These are phyloP conservation scores for Platysternon megacephalum DNA, from an alignment of 2,113 vertebrate genomes.

Conservation along the genomic window DNA sequence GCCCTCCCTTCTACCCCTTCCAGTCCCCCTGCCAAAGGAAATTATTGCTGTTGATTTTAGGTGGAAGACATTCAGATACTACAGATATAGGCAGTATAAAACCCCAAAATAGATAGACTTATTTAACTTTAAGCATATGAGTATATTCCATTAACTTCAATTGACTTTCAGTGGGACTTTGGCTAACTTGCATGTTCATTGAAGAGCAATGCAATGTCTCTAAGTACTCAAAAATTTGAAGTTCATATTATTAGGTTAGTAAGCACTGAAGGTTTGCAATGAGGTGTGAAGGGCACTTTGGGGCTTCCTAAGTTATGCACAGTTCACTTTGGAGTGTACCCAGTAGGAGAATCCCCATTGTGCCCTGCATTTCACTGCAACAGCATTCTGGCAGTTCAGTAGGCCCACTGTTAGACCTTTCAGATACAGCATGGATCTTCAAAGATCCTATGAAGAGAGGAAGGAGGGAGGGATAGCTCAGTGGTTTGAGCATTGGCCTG, in stretches of 20 bases:
- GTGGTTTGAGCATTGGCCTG: too few relatives aligned
- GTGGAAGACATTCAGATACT: neutral
- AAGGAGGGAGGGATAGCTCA: too few relatives aligned
- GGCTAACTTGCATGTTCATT: neutral
- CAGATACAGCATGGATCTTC: neutral
- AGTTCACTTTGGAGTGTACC: neutral
- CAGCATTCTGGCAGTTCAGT: neutral
- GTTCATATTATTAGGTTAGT: neutral
- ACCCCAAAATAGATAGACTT: neutral
- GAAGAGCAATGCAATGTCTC: neutral
- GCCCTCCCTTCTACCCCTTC: neutral
- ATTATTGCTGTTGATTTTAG: neutral
- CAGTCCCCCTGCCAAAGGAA: neutral
- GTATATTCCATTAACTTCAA: neutral
- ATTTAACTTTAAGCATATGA: neutral
- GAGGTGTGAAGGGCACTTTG: neutral
- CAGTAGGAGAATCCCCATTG: neutral
- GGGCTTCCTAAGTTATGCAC: neutral
- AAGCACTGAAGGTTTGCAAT: neutral
- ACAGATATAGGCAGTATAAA: neutral
- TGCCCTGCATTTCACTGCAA: neutral
- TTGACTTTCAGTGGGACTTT: neutral
- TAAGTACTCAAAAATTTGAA: neutral
- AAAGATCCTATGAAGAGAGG: neutral
- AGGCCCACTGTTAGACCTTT: neutral